Base-by-base conservation (phyloP, 1,140 invertebrate genomes). In the Camponotus floridanus region DNA sequence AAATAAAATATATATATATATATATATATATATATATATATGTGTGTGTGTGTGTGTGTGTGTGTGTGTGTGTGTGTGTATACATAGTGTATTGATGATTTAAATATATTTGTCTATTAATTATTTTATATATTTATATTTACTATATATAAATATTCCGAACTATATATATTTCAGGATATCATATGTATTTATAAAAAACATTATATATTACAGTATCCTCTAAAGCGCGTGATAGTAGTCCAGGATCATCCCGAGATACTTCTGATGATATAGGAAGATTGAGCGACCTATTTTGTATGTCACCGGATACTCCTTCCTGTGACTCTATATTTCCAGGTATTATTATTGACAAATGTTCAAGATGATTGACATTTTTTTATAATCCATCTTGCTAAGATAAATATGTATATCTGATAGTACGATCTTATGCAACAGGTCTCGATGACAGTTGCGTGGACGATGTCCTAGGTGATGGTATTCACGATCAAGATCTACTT, bases 401-500 rank as follows among this genome's bases (percentile, higher is more conserved):
- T 36, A 57, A 26, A 31, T 76, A 48, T 55, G 31, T 9, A 45
- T 26, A 79, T 39, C 18, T 36, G 31, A 78, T 21, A 21, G 15
- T 7, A 18, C n/a, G 13, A 84, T 64, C 11, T 85, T 36, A 42
- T 21, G 59, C 21, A 6, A 64, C 88, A 94, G 95, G 91, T 85
- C 87, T 95, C 62, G 95, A 95, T 85, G 95, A 95, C 57, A 93
- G 83, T 84, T 94, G 92, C 80, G 90, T 96, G 3, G 95, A 96
- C 76, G 94, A 95, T 31, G 93, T 96, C 7, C 89, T 96, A 0
- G 94, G 92, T 26, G 95, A 96, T 85, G 95, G 95, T 31, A 95
- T 95, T 73, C 91, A 90, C 13, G 90, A 94, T 55, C 95, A 96
- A 85, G 90, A 94, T 36, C 89, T 96, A 1, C 71, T 91, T 3